Percentiles rank a stretch among this genome's conserved stretches.
Conservation (phyloP, 2,113 vertebrate species). For the Tympanuchus pallidicinctus region DNA sequence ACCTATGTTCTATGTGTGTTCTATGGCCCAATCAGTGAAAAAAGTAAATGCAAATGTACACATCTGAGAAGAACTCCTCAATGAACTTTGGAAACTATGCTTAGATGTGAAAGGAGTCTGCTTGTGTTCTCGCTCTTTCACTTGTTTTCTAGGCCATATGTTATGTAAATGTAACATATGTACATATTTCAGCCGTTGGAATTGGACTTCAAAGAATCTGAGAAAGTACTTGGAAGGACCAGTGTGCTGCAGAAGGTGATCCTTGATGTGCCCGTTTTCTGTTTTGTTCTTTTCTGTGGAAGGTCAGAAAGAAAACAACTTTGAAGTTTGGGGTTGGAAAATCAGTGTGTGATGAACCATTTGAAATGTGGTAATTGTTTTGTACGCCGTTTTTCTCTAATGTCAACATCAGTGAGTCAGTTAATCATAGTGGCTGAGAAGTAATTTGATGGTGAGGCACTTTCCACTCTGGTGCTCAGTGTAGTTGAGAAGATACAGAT, state of each 20-base stretch:
- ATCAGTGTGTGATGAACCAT: neutral
- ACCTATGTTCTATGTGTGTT: neutral
- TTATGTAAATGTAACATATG: neutral
- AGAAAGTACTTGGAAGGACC: neutral
- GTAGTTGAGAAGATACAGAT: neutral
- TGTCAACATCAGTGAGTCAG: neutral
- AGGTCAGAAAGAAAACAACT: neutral
- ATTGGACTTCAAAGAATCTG: neutral
- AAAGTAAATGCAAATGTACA: neutral
- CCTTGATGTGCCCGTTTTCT: neutral
- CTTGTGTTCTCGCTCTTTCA: neutral
- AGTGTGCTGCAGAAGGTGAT: neutral
- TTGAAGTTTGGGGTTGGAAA: neutral
- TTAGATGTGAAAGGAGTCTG: neutral
- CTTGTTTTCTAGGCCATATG: neutral
- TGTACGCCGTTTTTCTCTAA: neutral
- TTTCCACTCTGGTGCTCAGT: neutral
- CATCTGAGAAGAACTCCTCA: neutral
- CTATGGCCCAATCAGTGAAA: neutral
- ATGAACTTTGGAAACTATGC: neutral
- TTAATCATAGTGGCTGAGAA: neutral
- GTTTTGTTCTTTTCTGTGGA: neutral
- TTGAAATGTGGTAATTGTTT: neutral
- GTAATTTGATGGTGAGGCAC: neutral
- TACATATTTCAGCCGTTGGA: neutral